A percentile compares a stretch with the other conserved stretches of the same genome.
phyloP scores from a whole-genome alignment of 2,797 vertebrate species.

The Morus bassanus region DNA sequence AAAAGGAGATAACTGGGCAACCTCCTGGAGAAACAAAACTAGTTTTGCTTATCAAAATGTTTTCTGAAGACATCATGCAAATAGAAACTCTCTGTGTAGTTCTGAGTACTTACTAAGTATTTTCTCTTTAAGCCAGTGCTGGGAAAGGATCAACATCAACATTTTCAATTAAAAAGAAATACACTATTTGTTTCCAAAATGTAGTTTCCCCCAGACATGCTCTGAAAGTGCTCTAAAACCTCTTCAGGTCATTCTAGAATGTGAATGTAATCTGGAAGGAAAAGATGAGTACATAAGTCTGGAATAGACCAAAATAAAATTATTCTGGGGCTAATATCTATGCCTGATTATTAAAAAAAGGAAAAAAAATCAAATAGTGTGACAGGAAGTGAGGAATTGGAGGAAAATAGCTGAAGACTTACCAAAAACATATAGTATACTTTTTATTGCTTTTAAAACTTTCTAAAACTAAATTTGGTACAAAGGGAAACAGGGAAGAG shows the following conservation, averaged over 20 bases:
- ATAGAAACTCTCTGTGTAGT: too few species aligned
- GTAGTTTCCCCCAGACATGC: background rate
- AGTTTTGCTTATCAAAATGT: too few species aligned
- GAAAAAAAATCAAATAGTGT: background rate
- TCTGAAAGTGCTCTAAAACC: background rate
- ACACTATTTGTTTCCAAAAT: background rate
- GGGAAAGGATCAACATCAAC: background rate
- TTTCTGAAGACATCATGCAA: too few species aligned
- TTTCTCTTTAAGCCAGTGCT: too few species aligned
- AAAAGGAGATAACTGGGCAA: too few species aligned
- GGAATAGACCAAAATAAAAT: background rate
- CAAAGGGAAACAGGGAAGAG: background rate
- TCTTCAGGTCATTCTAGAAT: background rate
- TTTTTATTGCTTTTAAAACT: background rate
- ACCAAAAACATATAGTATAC: rapidly evolving
- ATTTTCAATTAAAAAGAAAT: background rate
- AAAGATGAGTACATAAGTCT: background rate
- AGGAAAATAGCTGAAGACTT: background rate
- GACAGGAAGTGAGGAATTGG: background rate
- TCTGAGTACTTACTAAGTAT: too few species aligned
- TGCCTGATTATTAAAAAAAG: background rate
- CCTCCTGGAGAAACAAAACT: too few species aligned
- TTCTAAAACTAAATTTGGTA: background rate
- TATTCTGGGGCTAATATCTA: background rate
- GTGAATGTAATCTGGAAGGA: background rate